Conservation (phyloP, 2,113 vertebrate genomes). For the Oryzias woworae region DNA sequence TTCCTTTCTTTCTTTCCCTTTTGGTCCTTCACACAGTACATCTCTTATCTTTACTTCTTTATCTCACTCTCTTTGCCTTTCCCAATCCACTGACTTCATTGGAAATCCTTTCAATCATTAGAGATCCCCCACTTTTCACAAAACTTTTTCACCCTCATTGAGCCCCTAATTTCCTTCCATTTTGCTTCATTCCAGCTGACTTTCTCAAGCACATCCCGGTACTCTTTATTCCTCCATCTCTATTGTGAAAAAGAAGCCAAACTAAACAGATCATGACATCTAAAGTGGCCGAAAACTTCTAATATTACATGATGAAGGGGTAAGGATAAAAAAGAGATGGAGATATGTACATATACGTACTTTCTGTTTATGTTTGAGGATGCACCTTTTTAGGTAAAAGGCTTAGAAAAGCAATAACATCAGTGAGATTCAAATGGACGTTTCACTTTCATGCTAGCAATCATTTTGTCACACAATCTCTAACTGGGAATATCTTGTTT, state of each 20-base stretch:
- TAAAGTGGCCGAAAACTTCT: background rate
- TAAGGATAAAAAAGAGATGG: background rate
- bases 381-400: constrained; percentile 9
- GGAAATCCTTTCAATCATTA: constrained; percentile 75
- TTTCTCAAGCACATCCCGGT: constrained; percentile 21
- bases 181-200: constrained; percentile 22
- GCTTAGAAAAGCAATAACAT: constrained; percentile 38
- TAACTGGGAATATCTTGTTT: constrained; percentile 52
- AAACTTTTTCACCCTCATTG: constrained; percentile 64
- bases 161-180: constrained; percentile 53
- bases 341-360: background rate
- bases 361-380: constrained; percentile 15
- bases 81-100: constrained; percentile 67
- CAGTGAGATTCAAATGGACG: constrained; percentile 40
- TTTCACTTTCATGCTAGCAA: constrained; percentile 56
- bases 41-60: constrained; percentile 38
- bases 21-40: constrained; percentile 48
- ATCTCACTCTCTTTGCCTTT: constrained; percentile 42
- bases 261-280: constrained; percentile 10
- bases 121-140: constrained; percentile 68
- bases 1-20: constrained; percentile 33
- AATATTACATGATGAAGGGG: background rate
- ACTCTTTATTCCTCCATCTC: constrained; percentile 19
- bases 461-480: constrained; percentile 65
- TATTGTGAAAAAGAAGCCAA: constrained; percentile 4